These are phyloP conservation scores for Thripadectes ignobilis DNA, from an alignment of 2,797 vertebrate species.

Conservation along the genomic window DNA sequence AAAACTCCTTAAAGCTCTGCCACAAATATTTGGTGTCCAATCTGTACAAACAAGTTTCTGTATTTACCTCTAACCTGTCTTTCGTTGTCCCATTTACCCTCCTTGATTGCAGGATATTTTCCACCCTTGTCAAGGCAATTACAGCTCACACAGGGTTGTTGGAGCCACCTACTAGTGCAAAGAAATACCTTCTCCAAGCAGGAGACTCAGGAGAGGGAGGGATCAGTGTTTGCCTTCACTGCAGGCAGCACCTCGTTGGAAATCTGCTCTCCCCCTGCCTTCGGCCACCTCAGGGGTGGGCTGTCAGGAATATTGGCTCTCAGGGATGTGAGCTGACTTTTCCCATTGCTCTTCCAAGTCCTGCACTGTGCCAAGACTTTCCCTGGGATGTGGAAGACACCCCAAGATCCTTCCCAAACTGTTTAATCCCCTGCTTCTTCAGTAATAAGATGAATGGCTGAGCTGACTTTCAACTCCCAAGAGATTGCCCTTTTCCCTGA, in stretches of 20 bases:
- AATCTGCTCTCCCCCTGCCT: neutral
- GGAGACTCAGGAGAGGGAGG: neutral
- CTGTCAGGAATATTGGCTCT: neutral
- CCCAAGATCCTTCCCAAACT: neutral
- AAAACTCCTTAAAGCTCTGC: neutral
- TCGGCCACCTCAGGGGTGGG: neutral
- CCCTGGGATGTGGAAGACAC: neutral
- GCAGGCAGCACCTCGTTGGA: neutral
- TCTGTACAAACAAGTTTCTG: neutral
- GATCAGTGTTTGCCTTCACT: neutral
- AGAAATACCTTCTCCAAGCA: neutral
- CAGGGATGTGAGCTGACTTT: neutral
- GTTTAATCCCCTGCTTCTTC: neutral
- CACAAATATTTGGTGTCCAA: neutral
- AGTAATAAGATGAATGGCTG: neutral
- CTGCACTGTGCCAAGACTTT: neutral
- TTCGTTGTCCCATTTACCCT: neutral
- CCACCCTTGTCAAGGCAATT: neutral
- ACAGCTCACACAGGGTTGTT: neutral
- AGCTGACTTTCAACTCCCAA: constrained; percentile 8
- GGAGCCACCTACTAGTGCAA: neutral
- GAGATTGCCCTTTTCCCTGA: constrained; percentile 47
- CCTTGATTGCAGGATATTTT: neutral
- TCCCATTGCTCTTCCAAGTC: neutral
- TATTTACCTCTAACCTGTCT: neutral